Evolutionary conservation across 2,888 invertebrate species (phyloP).

Genomic region (Napeogenes sylphis): DNA sequence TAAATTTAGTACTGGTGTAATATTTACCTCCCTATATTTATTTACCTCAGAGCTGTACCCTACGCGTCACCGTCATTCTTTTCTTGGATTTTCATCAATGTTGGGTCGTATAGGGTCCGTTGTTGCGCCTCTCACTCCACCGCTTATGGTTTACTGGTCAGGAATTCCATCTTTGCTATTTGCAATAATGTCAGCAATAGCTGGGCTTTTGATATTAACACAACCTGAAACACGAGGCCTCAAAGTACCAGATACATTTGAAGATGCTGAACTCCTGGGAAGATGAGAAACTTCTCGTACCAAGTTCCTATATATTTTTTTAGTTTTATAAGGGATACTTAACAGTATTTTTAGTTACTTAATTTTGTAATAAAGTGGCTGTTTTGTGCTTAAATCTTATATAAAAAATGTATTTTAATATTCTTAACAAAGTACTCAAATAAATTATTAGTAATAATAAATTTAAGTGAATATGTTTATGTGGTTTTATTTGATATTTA

Average conservation of each 20-base stretch:
- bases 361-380: background rate
- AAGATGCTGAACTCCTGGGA: constrained; percentile 65
- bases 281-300: constrained; percentile 12
- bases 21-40: constrained; percentile 81
- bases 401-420: background rate
- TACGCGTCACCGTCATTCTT: constrained; percentile 81
- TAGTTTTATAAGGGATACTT: background rate
- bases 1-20: constrained; percentile 80
- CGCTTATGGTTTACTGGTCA: constrained; percentile 74
- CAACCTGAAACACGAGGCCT: constrained; percentile 65
- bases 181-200: constrained; percentile 55
- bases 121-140: constrained; percentile 82
- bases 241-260: constrained; percentile 66
- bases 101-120: constrained; percentile 84
- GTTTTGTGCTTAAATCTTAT: constrained; percentile 3
- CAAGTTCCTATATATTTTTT: background rate
- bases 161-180: constrained; percentile 67
- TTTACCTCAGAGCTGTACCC: constrained; percentile 86
- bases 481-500: too few relatives aligned
- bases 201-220: constrained; percentile 57
- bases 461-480: background rate
- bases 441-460: background rate
- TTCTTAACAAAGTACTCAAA: background rate
- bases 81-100: constrained; percentile 84
- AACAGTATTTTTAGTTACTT: background rate